These are phyloP conservation scores for Chiloscyllium punctatum DNA, from an alignment of 2,797 vertebrate species.

Conservation along the genomic window DNA sequence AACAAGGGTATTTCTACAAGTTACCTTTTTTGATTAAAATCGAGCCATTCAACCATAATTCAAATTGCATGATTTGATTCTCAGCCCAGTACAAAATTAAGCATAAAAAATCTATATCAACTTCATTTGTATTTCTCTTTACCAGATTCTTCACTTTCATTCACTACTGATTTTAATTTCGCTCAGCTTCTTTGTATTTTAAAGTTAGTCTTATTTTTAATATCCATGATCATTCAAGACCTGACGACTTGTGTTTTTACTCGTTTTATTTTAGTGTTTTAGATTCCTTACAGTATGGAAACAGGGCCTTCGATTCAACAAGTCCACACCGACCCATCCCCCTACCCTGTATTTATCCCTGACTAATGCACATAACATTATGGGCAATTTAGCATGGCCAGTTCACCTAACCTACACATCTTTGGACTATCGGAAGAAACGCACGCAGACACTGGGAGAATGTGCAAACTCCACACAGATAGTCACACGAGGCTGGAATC, in stretches of 20 bases:
- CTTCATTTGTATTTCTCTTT: not conserved
- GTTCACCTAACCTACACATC: no score
- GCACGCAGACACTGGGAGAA: no score
- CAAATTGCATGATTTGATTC: not conserved
- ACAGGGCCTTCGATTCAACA: no score
- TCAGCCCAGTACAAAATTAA: not conserved
- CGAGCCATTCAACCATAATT: not conserved
- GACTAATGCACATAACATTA: no score
- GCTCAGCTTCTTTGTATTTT: not conserved
- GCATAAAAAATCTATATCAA: not conserved
- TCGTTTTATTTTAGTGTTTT: no score
- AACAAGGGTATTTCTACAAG: not conserved
- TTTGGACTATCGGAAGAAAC: no score
- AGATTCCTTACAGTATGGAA: no score
- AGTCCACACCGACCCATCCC: no score
- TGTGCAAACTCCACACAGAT: no score
- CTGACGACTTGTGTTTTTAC: not conserved
- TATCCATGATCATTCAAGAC: not conserved
- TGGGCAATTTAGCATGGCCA: no score
- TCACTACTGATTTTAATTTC: not conserved
- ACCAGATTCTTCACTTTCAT: not conserved
- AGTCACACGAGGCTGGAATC: no score
- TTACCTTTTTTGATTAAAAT: not conserved
- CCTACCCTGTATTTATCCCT: no score
- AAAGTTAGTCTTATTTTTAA: not conserved